Evolutionary conservation across 2,797 vertebrate species (phyloP).

Genomic region (Natrix natrix): DNA sequence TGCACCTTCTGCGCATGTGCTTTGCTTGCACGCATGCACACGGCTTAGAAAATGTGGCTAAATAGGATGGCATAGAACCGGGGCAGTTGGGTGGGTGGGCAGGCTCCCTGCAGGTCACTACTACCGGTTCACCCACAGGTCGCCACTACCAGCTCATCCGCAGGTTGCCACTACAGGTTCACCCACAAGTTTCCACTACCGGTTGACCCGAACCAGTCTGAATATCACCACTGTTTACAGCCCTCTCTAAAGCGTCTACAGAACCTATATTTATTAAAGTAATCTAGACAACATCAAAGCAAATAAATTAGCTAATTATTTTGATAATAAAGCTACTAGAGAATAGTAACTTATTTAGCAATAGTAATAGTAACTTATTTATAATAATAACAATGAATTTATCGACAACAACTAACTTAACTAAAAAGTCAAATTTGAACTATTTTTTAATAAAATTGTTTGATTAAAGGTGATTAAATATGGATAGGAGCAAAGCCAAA

Average conservation of each 20-base stretch:
- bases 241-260: neutral
- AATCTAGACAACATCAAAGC: slow-evolving; percentile 42
- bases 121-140: too few relatives aligned
- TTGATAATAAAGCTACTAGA: slow-evolving; percentile 34
- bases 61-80: too few relatives aligned
- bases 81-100: too few relatives aligned
- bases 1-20: too few relatives aligned
- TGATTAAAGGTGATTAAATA: neutral
- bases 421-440: neutral
- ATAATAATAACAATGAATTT: neutral
- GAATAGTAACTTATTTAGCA: neutral
- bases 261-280: slow-evolving; percentile 44
- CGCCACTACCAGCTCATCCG: too few relatives aligned
- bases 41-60: too few relatives aligned
- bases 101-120: too few relatives aligned
- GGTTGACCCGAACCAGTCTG: too few relatives aligned
- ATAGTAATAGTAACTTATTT: slow-evolving; percentile 18
- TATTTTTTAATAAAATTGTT: neutral
- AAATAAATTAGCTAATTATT: slow-evolving; percentile 2
- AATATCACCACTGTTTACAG: neutral
- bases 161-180: too few relatives aligned
- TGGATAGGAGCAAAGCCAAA: neutral
- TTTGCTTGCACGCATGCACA: too few relatives aligned
- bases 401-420: neutral
- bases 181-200: too few relatives aligned